Evolutionary conservation across 2,797 vertebrate genomes (phyloP).

Genomic region (Urosaurus nigricauda): DNA sequence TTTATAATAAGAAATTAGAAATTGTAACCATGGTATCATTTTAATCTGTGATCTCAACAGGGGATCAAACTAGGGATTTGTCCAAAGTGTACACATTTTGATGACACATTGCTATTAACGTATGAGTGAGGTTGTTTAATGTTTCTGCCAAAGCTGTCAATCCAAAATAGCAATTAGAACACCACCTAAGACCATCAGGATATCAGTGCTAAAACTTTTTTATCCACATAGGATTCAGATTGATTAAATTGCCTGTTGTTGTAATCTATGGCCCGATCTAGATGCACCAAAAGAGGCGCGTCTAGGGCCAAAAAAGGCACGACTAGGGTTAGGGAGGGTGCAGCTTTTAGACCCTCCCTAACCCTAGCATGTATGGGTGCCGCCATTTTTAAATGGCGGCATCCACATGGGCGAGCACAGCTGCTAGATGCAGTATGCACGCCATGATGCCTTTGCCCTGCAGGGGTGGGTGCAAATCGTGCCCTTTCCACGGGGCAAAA

Average conservation of each 20-base stretch:
- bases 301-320: too few relatives aligned
- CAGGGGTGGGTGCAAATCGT: too few relatives aligned
- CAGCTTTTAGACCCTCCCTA: too few relatives aligned
- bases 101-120: constrained; percentile 25
- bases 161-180: constrained; percentile 43
- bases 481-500: too few relatives aligned
- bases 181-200: neutral
- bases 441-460: too few relatives aligned
- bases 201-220: neutral
- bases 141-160: constrained; percentile 17
- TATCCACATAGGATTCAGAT: neutral
- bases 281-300: too few relatives aligned
- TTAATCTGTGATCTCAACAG: constrained; percentile 42
- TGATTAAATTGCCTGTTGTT: constrained; percentile 27
- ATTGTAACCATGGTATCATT: constrained; percentile 39
- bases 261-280: too few relatives aligned
- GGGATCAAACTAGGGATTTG: constrained; percentile 34
- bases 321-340: too few relatives aligned
- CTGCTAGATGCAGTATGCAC: too few relatives aligned
- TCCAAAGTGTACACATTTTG: constrained; percentile 30
- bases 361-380: too few relatives aligned
- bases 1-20: constrained; percentile 28
- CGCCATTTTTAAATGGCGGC: too few relatives aligned
- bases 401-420: too few relatives aligned
- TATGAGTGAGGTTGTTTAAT: neutral